These are phyloP conservation scores for Callorhinus ursinus DNA, from an alignment of 2,113 vertebrate genomes.

Conservation along the genomic window DNA sequence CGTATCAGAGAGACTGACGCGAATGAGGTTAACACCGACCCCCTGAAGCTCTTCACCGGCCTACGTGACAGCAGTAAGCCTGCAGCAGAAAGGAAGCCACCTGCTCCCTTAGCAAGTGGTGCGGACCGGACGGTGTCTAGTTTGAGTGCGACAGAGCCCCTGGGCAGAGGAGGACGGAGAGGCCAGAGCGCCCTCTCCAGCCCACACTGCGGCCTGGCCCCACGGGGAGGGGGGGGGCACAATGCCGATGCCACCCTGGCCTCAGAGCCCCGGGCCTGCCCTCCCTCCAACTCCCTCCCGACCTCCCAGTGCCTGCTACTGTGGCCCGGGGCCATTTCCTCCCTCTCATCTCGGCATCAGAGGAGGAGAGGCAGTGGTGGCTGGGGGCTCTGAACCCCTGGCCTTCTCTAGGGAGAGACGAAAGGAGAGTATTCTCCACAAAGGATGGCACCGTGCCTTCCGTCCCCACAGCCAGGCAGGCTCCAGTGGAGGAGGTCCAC, in stretches of 20 bases:
- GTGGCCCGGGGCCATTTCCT: neutral
- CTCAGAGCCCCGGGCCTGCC: neutral
- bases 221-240: rapidly evolving
- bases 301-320: neutral
- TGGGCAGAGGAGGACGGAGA: neutral
- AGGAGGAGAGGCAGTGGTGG: neutral
- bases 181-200: neutral
- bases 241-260: neutral
- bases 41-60: neutral
- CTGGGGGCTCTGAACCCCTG: neutral
- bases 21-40: neutral
- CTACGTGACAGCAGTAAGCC: neutral
- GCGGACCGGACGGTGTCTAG: neutral
- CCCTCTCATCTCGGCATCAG: neutral
- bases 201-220: neutral
- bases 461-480: neutral
- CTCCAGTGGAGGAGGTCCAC: neutral
- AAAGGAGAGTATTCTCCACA: neutral
- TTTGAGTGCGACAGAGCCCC: rapidly evolving
- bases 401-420: neutral
- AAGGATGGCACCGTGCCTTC: neutral
- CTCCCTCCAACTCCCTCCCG: no score
- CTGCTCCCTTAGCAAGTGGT: no score
- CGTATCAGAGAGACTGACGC: neutral
- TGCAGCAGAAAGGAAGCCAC: neutral